Conservation (phyloP, 2,797 vertebrate genomes). For the Gallinago stenura region DNA sequence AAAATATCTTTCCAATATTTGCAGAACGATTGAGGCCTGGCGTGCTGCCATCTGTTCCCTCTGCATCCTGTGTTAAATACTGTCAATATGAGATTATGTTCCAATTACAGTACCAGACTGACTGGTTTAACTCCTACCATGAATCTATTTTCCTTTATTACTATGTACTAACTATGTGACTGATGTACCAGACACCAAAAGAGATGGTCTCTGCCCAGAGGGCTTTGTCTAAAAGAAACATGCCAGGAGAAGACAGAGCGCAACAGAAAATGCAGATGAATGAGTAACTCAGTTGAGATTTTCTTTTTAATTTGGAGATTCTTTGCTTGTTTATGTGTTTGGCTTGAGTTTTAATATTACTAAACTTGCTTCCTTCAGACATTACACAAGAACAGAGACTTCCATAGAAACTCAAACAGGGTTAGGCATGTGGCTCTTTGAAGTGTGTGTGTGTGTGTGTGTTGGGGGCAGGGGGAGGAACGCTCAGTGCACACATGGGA, state of each 20-base stretch:
- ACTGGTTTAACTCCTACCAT: conserved; percentile 64
- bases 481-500: not conserved
- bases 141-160: conserved; percentile 67
- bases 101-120: conserved; percentile 63
- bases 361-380: conserved; percentile 38
- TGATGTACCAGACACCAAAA: conserved; percentile 66
- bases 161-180: conserved; percentile 44
- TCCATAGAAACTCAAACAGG: conserved; percentile 8
- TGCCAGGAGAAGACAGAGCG: not conserved
- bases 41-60: conserved; percentile 12
- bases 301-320: conserved; percentile 35
- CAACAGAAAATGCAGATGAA: conserved; percentile 53
- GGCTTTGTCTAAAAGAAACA: conserved; percentile 55
- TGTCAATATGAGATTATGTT: conserved; percentile 69
- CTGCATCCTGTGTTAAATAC: conserved; percentile 37
- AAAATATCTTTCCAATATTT: not conserved
- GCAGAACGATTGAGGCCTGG: not conserved
- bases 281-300: conserved; percentile 29
- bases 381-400: conserved; percentile 47
- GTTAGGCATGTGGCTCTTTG: conserved; percentile 37
- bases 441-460: not conserved
- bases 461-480: not conserved
- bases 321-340: conserved; percentile 33
- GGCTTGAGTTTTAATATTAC: conserved; percentile 46
- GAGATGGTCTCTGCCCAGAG: conserved; percentile 66